A percentile compares a stretch with the other conserved stretches of the same genome.
Evolutionary conservation across 2,888 invertebrate genomes (phyloP).

Genomic region (Petrolisthes cinctipes): DNA sequence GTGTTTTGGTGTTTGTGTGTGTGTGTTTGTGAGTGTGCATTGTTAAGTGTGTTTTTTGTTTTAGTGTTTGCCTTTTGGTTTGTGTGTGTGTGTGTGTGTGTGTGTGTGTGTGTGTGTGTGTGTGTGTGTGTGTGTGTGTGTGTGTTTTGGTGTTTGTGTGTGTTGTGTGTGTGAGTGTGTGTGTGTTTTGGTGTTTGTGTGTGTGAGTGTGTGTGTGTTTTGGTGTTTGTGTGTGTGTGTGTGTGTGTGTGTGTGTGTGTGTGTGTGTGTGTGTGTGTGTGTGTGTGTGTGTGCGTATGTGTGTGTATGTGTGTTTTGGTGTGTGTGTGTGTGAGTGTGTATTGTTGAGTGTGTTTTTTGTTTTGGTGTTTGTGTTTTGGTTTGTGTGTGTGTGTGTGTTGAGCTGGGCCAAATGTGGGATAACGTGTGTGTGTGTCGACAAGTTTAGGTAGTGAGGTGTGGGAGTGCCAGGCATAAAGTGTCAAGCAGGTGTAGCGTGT

Average conservation of each 20-base stretch:
- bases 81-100: background rate
- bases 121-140: background rate
- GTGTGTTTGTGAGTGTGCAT: too few species aligned
- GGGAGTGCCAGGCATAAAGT: too few species aligned
- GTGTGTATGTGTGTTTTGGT: constrained; percentile 4
- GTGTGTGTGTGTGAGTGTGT: constrained; percentile 10
- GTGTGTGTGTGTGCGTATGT: constrained; percentile 14
- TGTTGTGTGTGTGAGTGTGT: background rate
- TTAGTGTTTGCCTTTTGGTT: background rate
- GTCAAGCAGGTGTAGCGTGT: too few species aligned
- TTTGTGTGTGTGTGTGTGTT: too few species aligned
- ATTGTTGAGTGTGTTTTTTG: background rate
- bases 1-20: too few species aligned
- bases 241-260: constrained; percentile 18
- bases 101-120: background rate
- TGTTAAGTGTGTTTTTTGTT: background rate
- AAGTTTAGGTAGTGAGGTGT: background rate
- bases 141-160: background rate
- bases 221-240: constrained; percentile 6
- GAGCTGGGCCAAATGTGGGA: too few species aligned
- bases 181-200: background rate
- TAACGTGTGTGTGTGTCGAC: background rate
- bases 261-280: constrained; percentile 18
- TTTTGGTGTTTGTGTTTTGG: too few species aligned
- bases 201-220: constrained; percentile 11